Percentiles rank a stretch among this genome's conserved stretches.
These are phyloP conservation scores for Netelia inedita DNA, from an alignment of 2,888 invertebrate species.

Conservation along the genomic window DNA sequence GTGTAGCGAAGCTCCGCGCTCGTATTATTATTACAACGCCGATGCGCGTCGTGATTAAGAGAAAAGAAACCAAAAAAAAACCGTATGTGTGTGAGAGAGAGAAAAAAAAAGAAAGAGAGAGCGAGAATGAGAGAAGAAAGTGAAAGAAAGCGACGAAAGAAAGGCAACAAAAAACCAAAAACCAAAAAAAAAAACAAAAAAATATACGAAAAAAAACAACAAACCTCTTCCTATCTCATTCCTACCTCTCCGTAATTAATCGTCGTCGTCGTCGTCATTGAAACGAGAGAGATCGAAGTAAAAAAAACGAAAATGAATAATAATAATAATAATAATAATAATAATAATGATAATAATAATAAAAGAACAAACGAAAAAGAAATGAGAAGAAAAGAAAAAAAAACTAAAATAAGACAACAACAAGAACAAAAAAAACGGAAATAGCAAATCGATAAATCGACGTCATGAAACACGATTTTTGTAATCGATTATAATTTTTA, in stretches of 20 bases:
- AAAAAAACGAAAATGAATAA: too few species aligned
- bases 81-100: not conserved
- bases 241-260: conserved; percentile 58
- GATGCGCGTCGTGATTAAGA: conserved; percentile 5
- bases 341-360: not conserved
- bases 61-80: conserved; percentile 10
- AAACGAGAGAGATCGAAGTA: too few species aligned
- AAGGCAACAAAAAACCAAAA: conserved; percentile 8
- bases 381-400: conserved; percentile 11
- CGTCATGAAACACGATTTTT: conserved; percentile 30
- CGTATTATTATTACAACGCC: conserved; percentile 45
- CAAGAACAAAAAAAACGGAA: not conserved
- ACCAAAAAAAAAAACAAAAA: conserved; percentile 28
- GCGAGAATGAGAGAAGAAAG: not conserved
- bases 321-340: too few species aligned
- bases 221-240: conserved; percentile 60
- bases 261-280: conserved; percentile 26
- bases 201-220: conserved; percentile 17
- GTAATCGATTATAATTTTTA: conserved; percentile 7
- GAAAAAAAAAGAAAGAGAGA: not conserved
- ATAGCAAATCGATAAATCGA: not conserved
- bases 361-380: not conserved
- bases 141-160: conserved; percentile 10
- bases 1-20: conserved; percentile 30
- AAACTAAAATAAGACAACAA: not conserved